phyloP scores from a whole-genome alignment of 1,140 invertebrate species.

The Ptiloglossa arizonensis region DNA sequence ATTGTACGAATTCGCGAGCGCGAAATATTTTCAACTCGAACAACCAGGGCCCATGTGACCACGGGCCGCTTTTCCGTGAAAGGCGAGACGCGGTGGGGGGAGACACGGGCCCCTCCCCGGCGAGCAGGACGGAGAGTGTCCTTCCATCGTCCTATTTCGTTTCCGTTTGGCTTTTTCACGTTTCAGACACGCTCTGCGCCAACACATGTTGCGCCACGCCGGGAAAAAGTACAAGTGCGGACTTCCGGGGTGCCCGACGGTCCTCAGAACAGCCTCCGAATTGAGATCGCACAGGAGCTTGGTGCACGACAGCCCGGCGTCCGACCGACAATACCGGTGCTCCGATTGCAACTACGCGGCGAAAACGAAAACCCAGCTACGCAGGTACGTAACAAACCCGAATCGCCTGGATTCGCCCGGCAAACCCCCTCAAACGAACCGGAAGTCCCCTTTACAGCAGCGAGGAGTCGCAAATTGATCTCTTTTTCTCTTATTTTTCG shows the following conservation, averaged over 20 bases:
- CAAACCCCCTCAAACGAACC: no score
- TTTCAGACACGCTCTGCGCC: slow-evolving; percentile 83
- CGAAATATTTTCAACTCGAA: slow-evolving; percentile 5
- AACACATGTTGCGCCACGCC: slow-evolving; percentile 85
- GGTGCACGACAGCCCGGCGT: slow-evolving; percentile 79
- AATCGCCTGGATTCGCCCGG: no score
- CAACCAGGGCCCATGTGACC: no score
- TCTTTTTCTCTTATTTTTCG: no score
- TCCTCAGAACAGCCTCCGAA: slow-evolving; percentile 83
- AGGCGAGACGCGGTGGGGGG: background rate
- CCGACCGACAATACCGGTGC: slow-evolving; percentile 83
- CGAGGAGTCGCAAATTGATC: no score
- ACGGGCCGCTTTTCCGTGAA: background rate
- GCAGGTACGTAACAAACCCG: slow-evolving; percentile 84
- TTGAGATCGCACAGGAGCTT: slow-evolving; percentile 79
- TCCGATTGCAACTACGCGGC: slow-evolving; percentile 85
- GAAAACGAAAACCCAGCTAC: slow-evolving; percentile 84
- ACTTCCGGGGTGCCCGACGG: slow-evolving; percentile 82
- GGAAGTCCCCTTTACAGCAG: no score
- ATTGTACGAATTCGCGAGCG: slow-evolving; percentile 10
- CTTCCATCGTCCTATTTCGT: background rate
- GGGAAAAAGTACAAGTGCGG: slow-evolving; percentile 84
- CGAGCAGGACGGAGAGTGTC: no score
- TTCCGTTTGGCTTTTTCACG: background rate
- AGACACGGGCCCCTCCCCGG: no score